These are phyloP conservation scores for Falco biarmicus DNA, from an alignment of 2,797 vertebrate genomes.

Conservation along the genomic window DNA sequence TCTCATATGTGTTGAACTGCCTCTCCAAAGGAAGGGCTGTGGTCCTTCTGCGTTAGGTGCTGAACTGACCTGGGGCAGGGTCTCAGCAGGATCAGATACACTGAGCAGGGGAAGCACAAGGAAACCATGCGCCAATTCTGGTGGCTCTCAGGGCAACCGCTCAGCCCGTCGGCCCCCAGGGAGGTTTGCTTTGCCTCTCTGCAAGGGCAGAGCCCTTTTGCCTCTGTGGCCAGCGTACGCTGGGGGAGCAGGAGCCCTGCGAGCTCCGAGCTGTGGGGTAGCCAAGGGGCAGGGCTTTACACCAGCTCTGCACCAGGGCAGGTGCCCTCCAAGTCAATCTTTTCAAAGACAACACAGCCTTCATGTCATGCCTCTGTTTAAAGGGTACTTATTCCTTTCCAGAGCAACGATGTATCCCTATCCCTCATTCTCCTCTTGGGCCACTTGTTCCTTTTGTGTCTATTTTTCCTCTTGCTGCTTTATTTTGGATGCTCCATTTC, in stretches of 20 bases:
- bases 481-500: neutral
- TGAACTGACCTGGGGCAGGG: neutral
- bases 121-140: neutral
- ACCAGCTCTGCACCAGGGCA: rapidly evolving
- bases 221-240: too few relatives aligned
- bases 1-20: rapidly evolving
- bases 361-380: neutral
- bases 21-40: neutral
- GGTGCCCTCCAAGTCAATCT: neutral
- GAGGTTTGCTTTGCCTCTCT: neutral
- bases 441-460: neutral
- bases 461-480: neutral
- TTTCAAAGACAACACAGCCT: neutral
- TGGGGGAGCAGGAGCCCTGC: neutral
- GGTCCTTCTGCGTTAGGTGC: rapidly evolving
- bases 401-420: rapidly evolving
- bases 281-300: neutral
- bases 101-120: rapidly evolving
- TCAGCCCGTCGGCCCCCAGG: rapidly evolving
- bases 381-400: neutral
- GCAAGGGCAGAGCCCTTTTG: neutral
- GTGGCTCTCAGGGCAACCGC: rapidly evolving
- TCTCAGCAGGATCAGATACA: neutral
- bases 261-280: neutral
- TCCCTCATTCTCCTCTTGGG: neutral